Conservation (phyloP, 2,888 invertebrate species). For the Leptarthrus brevirostris region DNA sequence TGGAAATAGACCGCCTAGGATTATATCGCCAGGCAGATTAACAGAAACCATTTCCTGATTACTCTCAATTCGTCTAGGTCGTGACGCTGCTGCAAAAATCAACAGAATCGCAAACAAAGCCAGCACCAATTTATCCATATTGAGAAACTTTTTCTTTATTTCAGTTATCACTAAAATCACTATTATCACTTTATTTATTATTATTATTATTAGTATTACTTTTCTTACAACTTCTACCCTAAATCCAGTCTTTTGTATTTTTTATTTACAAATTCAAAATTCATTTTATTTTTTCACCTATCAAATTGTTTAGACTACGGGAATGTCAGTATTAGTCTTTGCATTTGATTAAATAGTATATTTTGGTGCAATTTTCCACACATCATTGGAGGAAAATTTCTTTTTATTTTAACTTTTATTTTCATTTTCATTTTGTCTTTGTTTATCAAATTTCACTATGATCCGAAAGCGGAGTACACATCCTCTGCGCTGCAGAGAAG, state of each 20-base stretch:
- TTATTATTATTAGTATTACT: not conserved
- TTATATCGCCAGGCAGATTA: constrained; percentile 70
- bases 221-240: constrained; percentile 3
- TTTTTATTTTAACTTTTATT: constrained; percentile 50
- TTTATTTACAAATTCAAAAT: constrained; percentile 29
- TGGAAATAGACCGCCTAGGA: constrained; percentile 73
- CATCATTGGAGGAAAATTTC: constrained; percentile 52
- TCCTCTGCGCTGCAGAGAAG: not conserved
- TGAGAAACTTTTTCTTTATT: not conserved
- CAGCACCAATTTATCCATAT: not conserved
- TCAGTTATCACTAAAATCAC: not conserved
- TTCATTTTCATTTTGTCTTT: constrained; percentile 35
- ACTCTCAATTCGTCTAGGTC: not conserved
- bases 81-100: not conserved
- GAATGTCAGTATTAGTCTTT: not conserved
- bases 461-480: not conserved
- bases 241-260: constrained; percentile 31
- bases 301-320: not conserved
- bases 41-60: constrained; percentile 59
- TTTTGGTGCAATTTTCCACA: constrained; percentile 26
- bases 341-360: not conserved
- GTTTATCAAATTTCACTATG: not conserved
- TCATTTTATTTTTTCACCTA: not conserved
- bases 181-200: not conserved
- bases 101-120: not conserved